phyloP scores from a whole-genome alignment of 2,113 vertebrate genomes.

The Eurystomus gularis region DNA sequence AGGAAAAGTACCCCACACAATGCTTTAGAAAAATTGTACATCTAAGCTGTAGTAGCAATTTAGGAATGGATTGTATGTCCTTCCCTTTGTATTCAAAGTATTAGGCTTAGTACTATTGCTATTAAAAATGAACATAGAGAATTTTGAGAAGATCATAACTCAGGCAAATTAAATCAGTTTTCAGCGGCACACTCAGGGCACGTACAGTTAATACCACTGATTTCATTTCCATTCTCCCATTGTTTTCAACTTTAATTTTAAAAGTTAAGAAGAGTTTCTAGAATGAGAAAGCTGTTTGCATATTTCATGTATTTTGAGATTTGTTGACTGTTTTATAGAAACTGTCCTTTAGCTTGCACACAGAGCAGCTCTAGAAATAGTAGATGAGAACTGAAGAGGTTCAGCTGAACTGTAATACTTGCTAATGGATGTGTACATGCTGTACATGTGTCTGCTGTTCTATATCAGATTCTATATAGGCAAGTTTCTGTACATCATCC shows the following conservation, averaged over 20 bases:
- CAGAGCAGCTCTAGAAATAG: background rate
- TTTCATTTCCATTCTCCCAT: background rate
- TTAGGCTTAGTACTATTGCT: background rate
- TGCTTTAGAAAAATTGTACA: background rate
- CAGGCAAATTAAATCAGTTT: background rate
- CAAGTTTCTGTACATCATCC: background rate
- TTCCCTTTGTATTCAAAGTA: background rate
- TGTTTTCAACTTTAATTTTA: background rate
- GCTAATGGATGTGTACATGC: fast-evolving
- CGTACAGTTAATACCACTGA: background rate
- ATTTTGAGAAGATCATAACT: background rate
- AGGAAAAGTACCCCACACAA: background rate
- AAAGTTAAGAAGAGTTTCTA: background rate
- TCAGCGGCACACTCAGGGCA: background rate
- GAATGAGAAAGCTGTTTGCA: background rate
- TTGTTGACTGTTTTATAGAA: background rate
- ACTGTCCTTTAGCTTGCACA: background rate
- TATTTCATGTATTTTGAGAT: background rate
- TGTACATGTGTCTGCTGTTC: background rate
- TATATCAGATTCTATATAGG: background rate
- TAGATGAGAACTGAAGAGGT: background rate
- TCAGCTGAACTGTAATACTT: background rate
- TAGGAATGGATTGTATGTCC: background rate
- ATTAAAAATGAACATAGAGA: background rate
- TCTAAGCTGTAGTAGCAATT: background rate